Evolutionary conservation across 2,113 vertebrate species (phyloP).

Genomic region (Rhabdornis inornatus): DNA sequence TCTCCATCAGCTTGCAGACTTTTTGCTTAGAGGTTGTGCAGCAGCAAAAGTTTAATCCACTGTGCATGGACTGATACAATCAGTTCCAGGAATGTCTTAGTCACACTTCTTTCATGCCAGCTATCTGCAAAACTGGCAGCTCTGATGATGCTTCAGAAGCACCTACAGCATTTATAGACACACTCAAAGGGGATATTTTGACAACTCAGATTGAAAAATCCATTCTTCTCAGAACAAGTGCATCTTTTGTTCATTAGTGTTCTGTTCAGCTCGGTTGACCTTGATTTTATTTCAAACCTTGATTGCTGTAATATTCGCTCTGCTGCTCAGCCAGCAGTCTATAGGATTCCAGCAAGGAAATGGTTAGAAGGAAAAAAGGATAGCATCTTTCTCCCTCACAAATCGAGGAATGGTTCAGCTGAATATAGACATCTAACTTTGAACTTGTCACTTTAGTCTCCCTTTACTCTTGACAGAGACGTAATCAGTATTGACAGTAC

Average conservation of each 20-base stretch:
- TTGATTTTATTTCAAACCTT: background rate
- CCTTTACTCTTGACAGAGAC: background rate
- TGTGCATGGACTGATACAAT: background rate
- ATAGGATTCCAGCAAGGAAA: background rate
- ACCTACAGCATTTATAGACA: background rate
- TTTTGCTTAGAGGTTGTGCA: background rate
- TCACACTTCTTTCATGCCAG: background rate
- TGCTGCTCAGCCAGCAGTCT: background rate
- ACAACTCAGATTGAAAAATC: background rate
- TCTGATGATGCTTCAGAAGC: background rate
- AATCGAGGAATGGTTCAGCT: background rate
- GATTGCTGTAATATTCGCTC: background rate
- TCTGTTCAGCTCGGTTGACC: background rate
- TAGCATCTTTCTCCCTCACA: background rate
- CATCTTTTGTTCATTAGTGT: background rate
- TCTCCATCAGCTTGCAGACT: background rate
- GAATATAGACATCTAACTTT: background rate
- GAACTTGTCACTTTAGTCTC: background rate
- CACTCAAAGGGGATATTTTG: background rate
- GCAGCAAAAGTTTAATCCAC: background rate
- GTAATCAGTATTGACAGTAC: background rate
- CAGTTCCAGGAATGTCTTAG: background rate
- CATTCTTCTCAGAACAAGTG: background rate
- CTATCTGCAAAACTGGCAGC: background rate
- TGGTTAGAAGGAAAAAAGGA: background rate